Base-by-base conservation (phyloP, 2,888 invertebrate species). In the Ophion obscuratus region DNA sequence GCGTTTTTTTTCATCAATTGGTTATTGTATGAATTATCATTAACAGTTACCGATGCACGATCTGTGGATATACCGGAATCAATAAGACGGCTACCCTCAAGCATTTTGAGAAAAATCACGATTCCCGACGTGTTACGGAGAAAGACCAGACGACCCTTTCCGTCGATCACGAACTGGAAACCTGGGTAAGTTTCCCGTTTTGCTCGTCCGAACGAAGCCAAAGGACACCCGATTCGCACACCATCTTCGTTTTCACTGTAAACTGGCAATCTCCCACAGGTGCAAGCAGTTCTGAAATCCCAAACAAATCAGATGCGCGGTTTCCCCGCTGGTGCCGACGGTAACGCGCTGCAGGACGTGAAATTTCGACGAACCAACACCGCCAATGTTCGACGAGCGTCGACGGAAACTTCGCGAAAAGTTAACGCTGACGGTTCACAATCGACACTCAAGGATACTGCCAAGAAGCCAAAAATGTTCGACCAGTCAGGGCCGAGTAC, bases 61-160 rank as follows among this genome's bases (percentile, higher is more conserved):
- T 94, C 2, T 97, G 97, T 90, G 94, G 95, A 0, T 96, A 95
- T 89, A 95, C 95, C 86, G 95, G 95, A 0, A 95, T 96, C 87
- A 96, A 95, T 88, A 95, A 94, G 85, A 94, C 93, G 2, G 95
- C 95, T 0, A 93, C 96, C 27, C 92, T 94, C 36, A 95, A 95
- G 2, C 96, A 97, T 90, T 95, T 95, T 85, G 87, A 89, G 75
- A 83, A 71, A 61, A 62, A n/a, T 62, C 86, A 86, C 81, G 78
- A 81, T 27, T 75, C 64, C 11, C 94, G 94, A 2, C 95, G 95
- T 71, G 96, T 96, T 68, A 87, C 90, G 10, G 88, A 86, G 3
- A 87, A 89, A 62, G 83, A 85, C 59, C 79, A 87, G 1, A 92
- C 94, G 68, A 88, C 91, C 10, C 91, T 96, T 11, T 94, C 95